Conservation (phyloP, 2,797 vertebrate genomes). For the Harpagifer antarcticus region DNA sequence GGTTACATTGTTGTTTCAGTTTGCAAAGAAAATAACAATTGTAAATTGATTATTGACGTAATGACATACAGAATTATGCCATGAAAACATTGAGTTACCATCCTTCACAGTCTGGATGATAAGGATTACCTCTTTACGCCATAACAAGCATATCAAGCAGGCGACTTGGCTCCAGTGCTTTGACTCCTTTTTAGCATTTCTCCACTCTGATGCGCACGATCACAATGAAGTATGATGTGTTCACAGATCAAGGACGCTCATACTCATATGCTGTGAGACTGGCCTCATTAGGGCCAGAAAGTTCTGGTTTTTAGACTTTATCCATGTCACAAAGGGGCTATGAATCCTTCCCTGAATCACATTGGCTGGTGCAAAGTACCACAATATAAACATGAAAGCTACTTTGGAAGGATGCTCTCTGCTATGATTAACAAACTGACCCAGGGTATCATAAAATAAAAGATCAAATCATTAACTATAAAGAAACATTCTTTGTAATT, state of each 20-base stretch:
- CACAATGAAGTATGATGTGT: constrained; percentile 71
- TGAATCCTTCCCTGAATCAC: constrained; percentile 45
- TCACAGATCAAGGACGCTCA: constrained; percentile 69
- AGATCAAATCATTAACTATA: constrained; percentile 10
- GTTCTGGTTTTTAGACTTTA: constrained; percentile 65
- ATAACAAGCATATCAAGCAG: constrained; percentile 63
- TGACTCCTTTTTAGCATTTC: constrained; percentile 56
- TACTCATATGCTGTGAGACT: constrained; percentile 51
- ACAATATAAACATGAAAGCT: constrained; percentile 48
- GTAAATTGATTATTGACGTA: constrained; percentile 38
- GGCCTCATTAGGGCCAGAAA: constrained; percentile 79
- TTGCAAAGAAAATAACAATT: constrained; percentile 26
- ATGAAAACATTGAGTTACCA: constrained; percentile 18
- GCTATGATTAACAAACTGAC: constrained; percentile 27
- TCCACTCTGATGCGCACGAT: constrained; percentile 71
- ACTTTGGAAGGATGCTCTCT: constrained; percentile 28
- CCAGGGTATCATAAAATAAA: constrained; percentile 5
- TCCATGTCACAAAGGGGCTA: constrained; percentile 44
- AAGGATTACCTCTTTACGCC: constrained; percentile 56
- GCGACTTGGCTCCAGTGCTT: constrained; percentile 55
- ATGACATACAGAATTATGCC: constrained; percentile 45
- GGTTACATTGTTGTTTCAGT: constrained; percentile 16
- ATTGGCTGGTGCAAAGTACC: constrained; percentile 29
- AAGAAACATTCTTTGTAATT: not conserved
- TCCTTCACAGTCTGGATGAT: constrained; percentile 25